Percentiles rank a stretch among this genome's conserved stretches.
Conservation (phyloP, 2,113 vertebrate species). For the Cebus imitator region DNA sequence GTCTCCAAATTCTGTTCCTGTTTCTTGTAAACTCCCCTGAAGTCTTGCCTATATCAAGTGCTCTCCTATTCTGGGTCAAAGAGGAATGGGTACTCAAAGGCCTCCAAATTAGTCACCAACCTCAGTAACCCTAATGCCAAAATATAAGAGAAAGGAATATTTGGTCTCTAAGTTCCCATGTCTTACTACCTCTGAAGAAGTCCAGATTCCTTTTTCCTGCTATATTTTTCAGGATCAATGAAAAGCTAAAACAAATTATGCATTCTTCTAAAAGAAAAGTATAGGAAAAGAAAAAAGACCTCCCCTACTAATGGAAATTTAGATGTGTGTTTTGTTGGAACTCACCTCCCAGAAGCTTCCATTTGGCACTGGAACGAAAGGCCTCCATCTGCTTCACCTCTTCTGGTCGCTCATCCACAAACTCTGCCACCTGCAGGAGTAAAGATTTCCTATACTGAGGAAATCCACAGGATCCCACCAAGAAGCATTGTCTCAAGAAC, state of each 20-base stretch:
- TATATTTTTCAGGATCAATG: constrained; percentile 15
- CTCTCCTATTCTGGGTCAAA: neutral
- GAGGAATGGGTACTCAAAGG: neutral
- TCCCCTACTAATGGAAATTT: neutral
- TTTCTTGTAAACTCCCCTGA: neutral
- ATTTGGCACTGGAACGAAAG: constrained; percentile 91
- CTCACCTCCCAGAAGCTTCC: constrained; percentile 95
- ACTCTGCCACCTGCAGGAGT: constrained; percentile 90
- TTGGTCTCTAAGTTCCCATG: neutral
- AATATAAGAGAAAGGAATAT: neutral
- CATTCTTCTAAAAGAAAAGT: neutral
- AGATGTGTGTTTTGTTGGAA: neutral
- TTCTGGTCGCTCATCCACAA: constrained; percentile 94
- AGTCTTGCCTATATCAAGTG: neutral
- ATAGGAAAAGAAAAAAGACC: neutral
- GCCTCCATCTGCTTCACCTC: constrained; percentile 94
- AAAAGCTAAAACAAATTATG: neutral
- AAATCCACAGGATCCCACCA: neutral
- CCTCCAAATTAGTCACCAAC: neutral
- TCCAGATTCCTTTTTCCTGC: neutral
- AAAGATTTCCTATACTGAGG: neutral
- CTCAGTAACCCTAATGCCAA: neutral
- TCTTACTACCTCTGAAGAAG: neutral
- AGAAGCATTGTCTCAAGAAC: neutral
- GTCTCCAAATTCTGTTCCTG: neutral